Evolutionary conservation across 1,140 invertebrate genomes (phyloP), one percentile per base, ranked within the genome.

Genomic region (Xylocopa sonorina): DNA sequence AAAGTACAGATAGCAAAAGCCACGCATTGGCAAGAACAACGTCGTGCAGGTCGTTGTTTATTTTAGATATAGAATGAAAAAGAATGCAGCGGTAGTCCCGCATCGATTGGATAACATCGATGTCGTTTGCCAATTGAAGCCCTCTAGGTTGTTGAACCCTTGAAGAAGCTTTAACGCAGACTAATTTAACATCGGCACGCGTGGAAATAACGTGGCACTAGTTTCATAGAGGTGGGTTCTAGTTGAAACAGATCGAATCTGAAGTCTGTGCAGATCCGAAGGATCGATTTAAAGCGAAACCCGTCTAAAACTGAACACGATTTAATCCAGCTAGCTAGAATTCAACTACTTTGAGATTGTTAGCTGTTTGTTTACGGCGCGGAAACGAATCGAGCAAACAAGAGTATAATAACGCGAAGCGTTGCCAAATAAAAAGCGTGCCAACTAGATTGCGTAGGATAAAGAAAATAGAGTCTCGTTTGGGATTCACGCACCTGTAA

Each of bases 401-500:
- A 18, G 38, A 41, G 18, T 27, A 79, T 27, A n/a, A n/a, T n/a
- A 16, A 32, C n/a, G 16, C 41, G 57, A 38, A 50, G 1, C 51
- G 29, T 32, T 84, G 78, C 78, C 78, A 85, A 57, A 68, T 34
- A 51, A n/a, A 67, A 21, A n/a, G 57, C 63, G 32, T 64, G 78
- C 57, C 81, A 85, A 77, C 32, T 63, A 80, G 29, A 69, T 81
- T 27, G 46, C 16, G 16, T 50, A 9, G 32, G 3, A 67, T 24
- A 48, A 43, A 38, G 16, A 32, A 5, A 21, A 80, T n/a, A 32
- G 57, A 29, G 53, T 14, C 55, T 46, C 41, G 41, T 78, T 82
- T 63, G 48, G 16, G 9, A 41, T 34, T 21, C 53, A 81, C 87
- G 84, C 74, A 92, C 90, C 90, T 85, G 87, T 83, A 64, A 50